Evolutionary conservation across 2,797 vertebrate species (phyloP).

Genomic region (Hydrocynus forskahlii): DNA sequence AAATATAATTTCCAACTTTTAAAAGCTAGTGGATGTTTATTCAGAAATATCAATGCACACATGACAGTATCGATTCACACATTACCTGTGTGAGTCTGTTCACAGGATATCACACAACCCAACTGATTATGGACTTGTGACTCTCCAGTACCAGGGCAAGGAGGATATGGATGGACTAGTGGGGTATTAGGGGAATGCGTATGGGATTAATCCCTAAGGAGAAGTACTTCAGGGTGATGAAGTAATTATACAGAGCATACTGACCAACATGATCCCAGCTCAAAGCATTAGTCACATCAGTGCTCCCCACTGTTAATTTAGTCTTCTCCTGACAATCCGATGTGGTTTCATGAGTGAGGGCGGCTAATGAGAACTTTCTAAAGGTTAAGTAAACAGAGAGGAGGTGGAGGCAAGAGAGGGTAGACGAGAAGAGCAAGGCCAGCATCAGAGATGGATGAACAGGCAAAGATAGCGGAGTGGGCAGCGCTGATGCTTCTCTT

Average conservation of each 20-base stretch:
- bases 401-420: slow-evolving; percentile 19
- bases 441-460: slow-evolving; percentile 39
- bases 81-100: background rate
- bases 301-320: slow-evolving; percentile 78
- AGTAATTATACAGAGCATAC: slow-evolving; percentile 78
- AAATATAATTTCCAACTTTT: too few relatives aligned
- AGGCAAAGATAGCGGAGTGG: slow-evolving; percentile 26
- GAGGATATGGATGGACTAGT: background rate
- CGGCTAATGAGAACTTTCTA: slow-evolving; percentile 80
- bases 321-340: slow-evolving; percentile 76
- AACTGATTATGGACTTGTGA: slow-evolving; percentile 28
- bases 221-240: slow-evolving; percentile 75
- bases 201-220: slow-evolving; percentile 77
- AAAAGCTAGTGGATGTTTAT: too few relatives aligned
- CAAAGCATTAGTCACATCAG: slow-evolving; percentile 79
- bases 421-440: slow-evolving; percentile 33
- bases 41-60: background rate
- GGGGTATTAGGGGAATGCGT: slow-evolving; percentile 44
- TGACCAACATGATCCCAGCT: slow-evolving; percentile 76
- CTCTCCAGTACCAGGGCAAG: slow-evolving; percentile 34
- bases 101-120: background rate
- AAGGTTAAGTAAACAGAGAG: slow-evolving; percentile 80
- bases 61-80: background rate
- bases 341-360: slow-evolving; percentile 65
- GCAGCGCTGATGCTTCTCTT: slow-evolving; percentile 17